phyloP scores from a whole-genome alignment of 37 sponge, comb jelly and placozoan species.

The Halichondria panicea region DNA sequence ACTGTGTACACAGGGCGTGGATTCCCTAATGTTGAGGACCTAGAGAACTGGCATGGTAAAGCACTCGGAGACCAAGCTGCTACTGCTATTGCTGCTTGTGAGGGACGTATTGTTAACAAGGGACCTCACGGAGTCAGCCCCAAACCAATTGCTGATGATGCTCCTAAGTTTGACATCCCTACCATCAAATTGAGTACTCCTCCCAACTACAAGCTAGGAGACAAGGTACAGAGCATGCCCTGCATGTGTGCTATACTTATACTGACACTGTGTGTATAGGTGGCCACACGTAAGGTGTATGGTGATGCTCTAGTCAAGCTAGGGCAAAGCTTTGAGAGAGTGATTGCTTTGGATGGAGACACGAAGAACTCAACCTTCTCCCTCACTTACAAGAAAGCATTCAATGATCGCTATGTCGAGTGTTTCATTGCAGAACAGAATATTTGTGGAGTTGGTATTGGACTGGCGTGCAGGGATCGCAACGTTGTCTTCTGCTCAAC shows the following conservation, averaged over 20 bases:
- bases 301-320: slow-evolving; percentile 91
- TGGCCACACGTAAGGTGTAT: slow-evolving; percentile 91
- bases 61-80: slow-evolving; percentile 74
- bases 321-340: slow-evolving; percentile 65
- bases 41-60: slow-evolving; percentile 90
- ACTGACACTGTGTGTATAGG: slow-evolving; percentile 11
- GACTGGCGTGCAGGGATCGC: slow-evolving; percentile 82
- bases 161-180: slow-evolving; percentile 63
- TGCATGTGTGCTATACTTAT: background rate
- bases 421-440: slow-evolving; percentile 99
- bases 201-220: slow-evolving; percentile 91
- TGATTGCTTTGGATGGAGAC: slow-evolving; percentile 93
- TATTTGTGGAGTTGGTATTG: slow-evolving; percentile 92
- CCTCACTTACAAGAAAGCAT: slow-evolving; percentile 94
- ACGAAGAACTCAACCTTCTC: slow-evolving; percentile 99
- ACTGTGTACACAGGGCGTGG: slow-evolving; percentile 54
- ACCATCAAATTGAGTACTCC: slow-evolving; percentile 59
- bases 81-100: slow-evolving; percentile 61
- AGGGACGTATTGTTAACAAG: slow-evolving; percentile 63
- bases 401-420: slow-evolving; percentile 92
- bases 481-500: slow-evolving; percentile 91
- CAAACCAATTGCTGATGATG: slow-evolving; percentile 72
- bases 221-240: slow-evolving; percentile 48
- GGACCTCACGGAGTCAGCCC: slow-evolving; percentile 66
- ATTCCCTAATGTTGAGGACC: slow-evolving; percentile 72